Percentiles rank a stretch among this genome's conserved stretches.
Conservation (phyloP, 2,888 invertebrate genomes). For the Trichopoda pennipes region DNA sequence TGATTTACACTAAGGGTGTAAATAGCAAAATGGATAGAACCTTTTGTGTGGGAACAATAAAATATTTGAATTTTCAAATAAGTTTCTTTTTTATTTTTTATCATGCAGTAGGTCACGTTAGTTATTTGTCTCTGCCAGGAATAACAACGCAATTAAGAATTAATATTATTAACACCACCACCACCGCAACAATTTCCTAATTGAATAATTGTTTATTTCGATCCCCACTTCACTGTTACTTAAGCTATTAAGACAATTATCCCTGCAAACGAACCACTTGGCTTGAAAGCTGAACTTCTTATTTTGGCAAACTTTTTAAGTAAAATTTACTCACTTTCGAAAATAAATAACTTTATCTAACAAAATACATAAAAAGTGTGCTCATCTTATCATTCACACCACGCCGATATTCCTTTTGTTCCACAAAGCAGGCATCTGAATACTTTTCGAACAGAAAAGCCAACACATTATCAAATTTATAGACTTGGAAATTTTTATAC, state of each 20-base stretch:
- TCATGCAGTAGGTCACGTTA: constrained; percentile 9
- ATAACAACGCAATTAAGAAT: constrained; percentile 32
- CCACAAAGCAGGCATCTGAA: not conserved
- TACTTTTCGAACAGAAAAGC: not conserved
- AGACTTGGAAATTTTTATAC: no score
- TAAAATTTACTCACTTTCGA: constrained; percentile 7
- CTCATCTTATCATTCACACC: no score
- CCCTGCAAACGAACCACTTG: not conserved
- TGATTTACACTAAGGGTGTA: no score
- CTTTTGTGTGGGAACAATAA: no score
- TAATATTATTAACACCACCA: constrained; percentile 7
- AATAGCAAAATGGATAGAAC: no score
- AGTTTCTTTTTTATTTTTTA: not conserved
- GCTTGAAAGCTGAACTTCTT: no score
- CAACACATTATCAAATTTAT: constrained; percentile 14
- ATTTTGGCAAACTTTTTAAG: not conserved
- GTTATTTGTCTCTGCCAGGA: not conserved
- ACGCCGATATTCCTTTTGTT: constrained; percentile 4
- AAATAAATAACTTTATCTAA: constrained; percentile 36
- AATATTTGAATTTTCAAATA: not conserved
- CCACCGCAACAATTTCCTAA: not conserved
- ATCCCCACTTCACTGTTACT: no score
- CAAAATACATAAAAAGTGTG: constrained; percentile 21
- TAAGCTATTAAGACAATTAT: not conserved
- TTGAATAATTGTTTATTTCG: not conserved